Base-by-base conservation (phyloP, 2,113 vertebrate species). In the Oenanthe melanoleuca region DNA sequence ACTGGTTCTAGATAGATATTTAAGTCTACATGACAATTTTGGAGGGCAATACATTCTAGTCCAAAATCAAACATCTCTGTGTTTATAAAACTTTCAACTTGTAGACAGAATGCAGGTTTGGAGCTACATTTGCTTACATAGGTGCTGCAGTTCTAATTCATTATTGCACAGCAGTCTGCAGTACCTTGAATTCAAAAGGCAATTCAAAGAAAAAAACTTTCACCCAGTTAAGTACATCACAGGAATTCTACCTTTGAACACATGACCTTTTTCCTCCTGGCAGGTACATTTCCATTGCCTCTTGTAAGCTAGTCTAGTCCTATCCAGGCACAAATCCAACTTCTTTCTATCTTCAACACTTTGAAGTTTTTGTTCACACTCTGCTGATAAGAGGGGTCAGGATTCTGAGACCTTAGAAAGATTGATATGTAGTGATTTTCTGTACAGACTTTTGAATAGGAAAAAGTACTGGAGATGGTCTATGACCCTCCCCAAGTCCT, bases 61-160 rank as follows among this genome's bases (percentile, higher is more conserved):
- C 20, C 77, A 78, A 67, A 53, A 85, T 66, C 53, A 57, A 78
- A 83, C 38, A 80, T 69, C n/a, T 49, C 80, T 66, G 67, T 70
- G 49, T 67, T 89, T 88, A 59, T 90, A 96, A 19, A n/a, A 80
- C 16, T 14, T 94, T 94, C 78, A 79, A 56, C 61, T 63, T 86
- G 29, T 79, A 67, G 65, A 78, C 14, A 90, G 52, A 67, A n/a
- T 59, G 37, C 56, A 72, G 96, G 49, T 34, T 86, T 90, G 38
- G 56, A 59, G 45, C 61, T 86, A 85, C 37, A 57, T 88, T 96
- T 89, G 70, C 26, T 61, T 86, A 67, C n/a, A 53, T 31, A 75
- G 38, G 34, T 70, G 61, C 29, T 92, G 38, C 28, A 55, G 38
- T 77, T 95, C 81, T 84, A 88, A 92, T 57, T 93, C 42, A 73